Conservation (phyloP, 2,113 vertebrate genomes). For the Sminthopsis crassicaudata region DNA sequence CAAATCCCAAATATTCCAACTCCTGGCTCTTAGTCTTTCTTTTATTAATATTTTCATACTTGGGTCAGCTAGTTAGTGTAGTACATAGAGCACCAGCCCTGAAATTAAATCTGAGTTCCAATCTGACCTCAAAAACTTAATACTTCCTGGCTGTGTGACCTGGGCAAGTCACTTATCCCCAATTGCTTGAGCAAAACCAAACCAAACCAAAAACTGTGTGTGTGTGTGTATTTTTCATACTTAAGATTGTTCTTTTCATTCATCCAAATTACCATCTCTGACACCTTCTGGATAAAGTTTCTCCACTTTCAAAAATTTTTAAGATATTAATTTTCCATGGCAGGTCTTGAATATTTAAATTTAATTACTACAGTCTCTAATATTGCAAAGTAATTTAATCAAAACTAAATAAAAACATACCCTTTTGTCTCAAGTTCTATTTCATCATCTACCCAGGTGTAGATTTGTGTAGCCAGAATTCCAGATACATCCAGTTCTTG, state of each 20-base stretch:
- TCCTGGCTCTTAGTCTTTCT: background rate
- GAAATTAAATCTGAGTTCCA: too few relatives aligned
- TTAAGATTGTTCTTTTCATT: background rate
- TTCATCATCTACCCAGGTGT: conserved; percentile 98
- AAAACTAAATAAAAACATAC: conserved; percentile 81
- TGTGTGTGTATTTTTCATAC: background rate
- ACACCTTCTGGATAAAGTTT: background rate
- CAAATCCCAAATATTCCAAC: conserved; percentile 5
- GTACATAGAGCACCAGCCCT: too few relatives aligned
- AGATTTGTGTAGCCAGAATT: conserved; percentile 95
- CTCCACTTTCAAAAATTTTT: background rate
- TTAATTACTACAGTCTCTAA: conserved; percentile 11
- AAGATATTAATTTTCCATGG: background rate
- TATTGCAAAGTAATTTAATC: conserved; percentile 20
- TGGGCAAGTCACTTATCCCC: too few relatives aligned
- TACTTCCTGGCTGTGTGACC: too few relatives aligned
- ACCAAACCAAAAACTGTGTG: too few relatives aligned
- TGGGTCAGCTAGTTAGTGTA: too few relatives aligned
- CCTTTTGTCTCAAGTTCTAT: conserved; percentile 92
- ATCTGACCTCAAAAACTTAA: too few relatives aligned
- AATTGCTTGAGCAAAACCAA: too few relatives aligned
- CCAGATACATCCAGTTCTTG: conserved; percentile 98
- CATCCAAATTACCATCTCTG: background rate
- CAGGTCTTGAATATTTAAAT: conserved; percentile 20
- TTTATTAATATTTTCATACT: background rate